Evolutionary conservation across 2,113 vertebrate genomes (phyloP), one percentile per base, ranked within the genome.

Genomic region (Pterocles burchelli): DNA sequence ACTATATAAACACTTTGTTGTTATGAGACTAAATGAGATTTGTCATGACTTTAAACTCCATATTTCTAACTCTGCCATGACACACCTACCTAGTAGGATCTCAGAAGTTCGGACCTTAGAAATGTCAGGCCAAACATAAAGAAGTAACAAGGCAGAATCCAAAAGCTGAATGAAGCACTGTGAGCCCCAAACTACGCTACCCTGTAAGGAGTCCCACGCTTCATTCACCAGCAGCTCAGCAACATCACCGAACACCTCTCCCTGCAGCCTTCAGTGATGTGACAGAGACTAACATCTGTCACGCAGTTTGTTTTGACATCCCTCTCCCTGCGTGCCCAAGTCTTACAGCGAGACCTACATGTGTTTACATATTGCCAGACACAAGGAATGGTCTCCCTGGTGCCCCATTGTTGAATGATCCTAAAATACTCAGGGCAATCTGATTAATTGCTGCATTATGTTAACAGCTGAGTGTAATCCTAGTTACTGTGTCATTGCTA

Each of bases 171-270:
- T 48, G 15, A 89, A 92, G 25, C 8, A 36, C 10, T 31, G 2
- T 49, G 43, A 93, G 24, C 24, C 34, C 22, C 48, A 71, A 43
- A 52, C 25, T 19, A 9, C 1, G 0, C 7, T 8, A 26, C 7
- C 6, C 29, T 9, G 2, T 34, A 45, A 4, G 21, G 34, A 58
- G 26, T 79, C 17, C 36, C 41, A 36, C 0, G 0, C 5, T n/a
- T 19, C 1, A 2, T 17, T 67, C 66, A 62, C 21, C 51, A 57
- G 41, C 48, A 80, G 54, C 54, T 88, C 62, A 73, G 54, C 41
- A 88, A 13, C 12, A 22, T 54, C 58, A 36, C 51, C 1, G 5
- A 79, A 36, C 13, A 24, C 16, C 63, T 70, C 57, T 46, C n/a
- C 24, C n/a, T 6, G 16, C 34, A 6, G 12, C 41, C 46, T 34